These are phyloP conservation scores for Athalia rosae DNA, from an alignment of 2,888 invertebrate species.

Conservation along the genomic window DNA sequence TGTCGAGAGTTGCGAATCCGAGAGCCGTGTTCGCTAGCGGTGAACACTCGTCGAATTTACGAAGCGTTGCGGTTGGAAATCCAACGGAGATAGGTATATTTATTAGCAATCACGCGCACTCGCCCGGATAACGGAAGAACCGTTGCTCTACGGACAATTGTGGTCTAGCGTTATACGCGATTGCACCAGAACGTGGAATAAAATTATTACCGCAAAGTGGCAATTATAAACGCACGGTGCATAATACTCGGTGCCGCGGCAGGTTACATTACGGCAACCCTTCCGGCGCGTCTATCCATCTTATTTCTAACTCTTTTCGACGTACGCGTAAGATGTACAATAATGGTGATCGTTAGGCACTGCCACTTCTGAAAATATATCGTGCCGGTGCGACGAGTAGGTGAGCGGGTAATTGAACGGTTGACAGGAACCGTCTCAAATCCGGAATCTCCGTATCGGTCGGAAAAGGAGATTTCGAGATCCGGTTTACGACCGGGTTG, in stretches of 20 bases:
- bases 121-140: constrained; percentile 29
- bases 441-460: background rate
- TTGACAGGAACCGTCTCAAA: constrained; percentile 19
- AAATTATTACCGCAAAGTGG: constrained; percentile 37
- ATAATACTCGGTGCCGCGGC: constrained; percentile 5
- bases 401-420: constrained; percentile 29
- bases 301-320: constrained; percentile 26
- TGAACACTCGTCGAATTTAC: constrained; percentile 7
- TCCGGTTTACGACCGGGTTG: constrained; percentile 4
- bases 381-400: constrained; percentile 30
- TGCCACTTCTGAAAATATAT: constrained; percentile 41
- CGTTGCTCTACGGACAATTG: constrained; percentile 4
- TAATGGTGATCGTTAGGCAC: constrained; percentile 37
- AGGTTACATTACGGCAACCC: constrained; percentile 4
- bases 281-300: constrained; percentile 21
- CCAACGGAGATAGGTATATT: background rate
- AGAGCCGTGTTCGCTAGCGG: too few species aligned
- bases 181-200: constrained; percentile 29
- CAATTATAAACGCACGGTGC: constrained; percentile 29
- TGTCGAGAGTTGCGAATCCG: too few species aligned
- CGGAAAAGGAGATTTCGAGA: background rate
- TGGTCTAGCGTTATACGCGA: background rate
- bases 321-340: constrained; percentile 25
- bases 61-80: constrained; percentile 20
- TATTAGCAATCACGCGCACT: constrained; percentile 9